Conservation (phyloP, 2,113 vertebrate genomes). For the Asarcornis scutulata region DNA sequence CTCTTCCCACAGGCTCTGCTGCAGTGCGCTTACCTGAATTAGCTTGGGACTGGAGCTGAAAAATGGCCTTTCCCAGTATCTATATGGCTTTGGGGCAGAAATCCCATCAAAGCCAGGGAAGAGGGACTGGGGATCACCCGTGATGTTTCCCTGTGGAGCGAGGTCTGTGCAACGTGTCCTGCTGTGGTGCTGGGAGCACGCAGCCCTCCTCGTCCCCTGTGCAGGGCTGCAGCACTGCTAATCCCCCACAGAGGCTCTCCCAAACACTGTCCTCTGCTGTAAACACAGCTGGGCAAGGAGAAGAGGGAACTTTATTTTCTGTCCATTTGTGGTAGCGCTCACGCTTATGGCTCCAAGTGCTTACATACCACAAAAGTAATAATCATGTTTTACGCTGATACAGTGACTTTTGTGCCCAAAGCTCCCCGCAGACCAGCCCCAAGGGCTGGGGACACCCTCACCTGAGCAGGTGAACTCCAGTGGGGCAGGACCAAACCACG, state of each 20-base stretch:
- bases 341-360: fast-evolving
- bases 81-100: not conserved
- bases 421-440: fast-evolving
- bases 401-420: not conserved
- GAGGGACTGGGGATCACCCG: not conserved
- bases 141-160: not conserved
- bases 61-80: not conserved
- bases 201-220: not conserved
- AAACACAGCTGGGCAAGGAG: constrained; percentile 41
- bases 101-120: constrained; percentile 11
- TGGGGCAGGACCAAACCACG: not conserved
- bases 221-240: not conserved
- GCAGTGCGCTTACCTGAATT: not conserved
- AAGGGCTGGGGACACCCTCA: not conserved
- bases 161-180: not conserved
- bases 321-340: not conserved
- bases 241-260: not conserved
- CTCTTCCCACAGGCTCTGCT: not conserved
- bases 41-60: not conserved
- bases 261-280: constrained; percentile 3
- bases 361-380: not conserved
- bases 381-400: not conserved
- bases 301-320: not conserved
- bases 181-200: not conserved
- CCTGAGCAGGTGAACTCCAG: not conserved